Base-by-base conservation (phyloP, 2,113 vertebrate species). In the Anser brachyrhynchus region DNA sequence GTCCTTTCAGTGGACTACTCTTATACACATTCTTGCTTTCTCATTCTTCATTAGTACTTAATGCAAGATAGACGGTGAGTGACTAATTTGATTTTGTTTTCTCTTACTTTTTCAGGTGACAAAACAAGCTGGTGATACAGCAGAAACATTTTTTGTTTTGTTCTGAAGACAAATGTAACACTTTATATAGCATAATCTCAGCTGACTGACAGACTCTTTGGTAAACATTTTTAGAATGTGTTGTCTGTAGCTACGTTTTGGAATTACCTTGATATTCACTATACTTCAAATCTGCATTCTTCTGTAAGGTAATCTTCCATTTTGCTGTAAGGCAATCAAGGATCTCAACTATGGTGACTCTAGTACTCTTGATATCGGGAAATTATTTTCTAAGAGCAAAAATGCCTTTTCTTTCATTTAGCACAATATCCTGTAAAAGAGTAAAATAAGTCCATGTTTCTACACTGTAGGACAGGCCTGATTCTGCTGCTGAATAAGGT, bases 201-300 rank as follows among this genome's bases (percentile, higher is more conserved):
- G 25, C 31, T 89, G 69, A 88, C 59, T 54, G 64, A 51, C 35
- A 92, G 44, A 55, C 43, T 39, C 3, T 59, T 55, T 57, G 31
- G 70, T 43, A 90, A 87, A 44, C 13, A 17, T 35, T 90, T 94
- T 92, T 49, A 90, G 67, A 87, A 94, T 25, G 22, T n/a, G 79
- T 54, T 51, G 70, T 9, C 14, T 89, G 61, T 66, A 81, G 75
- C 39, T 93, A 71, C 19, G 69, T 65, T 69, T 86, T 96, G 44
- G 54, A 79, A 52, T 31, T 86, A 22, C 41, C 23, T 23, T 65
- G 15, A 31, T 43, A 28, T 61, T 96, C 52, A 74, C 52, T 78
- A 41, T 20, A 73, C n/a, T 76, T 90, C 51, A 87, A 87, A 59
- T 72, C 54, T 91, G 10, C 15, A 54, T 84, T 71, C 13, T 94